phyloP scores from a whole-genome alignment of 2,888 invertebrate species.

The Drosophila neutralis region DNA sequence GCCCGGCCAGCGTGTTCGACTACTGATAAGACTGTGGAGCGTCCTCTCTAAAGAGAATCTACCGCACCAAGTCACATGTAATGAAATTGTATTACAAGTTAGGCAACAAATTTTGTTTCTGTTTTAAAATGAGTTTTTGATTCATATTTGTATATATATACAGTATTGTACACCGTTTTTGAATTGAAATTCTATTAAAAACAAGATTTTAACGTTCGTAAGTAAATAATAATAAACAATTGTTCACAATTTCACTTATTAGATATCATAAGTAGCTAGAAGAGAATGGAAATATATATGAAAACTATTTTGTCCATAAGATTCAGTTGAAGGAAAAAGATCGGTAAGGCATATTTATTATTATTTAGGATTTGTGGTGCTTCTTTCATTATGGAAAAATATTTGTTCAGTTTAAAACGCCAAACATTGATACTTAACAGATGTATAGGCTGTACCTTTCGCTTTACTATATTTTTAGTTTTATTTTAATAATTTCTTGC shows the following conservation, averaged over 20 bases:
- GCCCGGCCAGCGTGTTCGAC: slow-evolving; percentile 15
- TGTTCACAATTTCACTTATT: not conserved
- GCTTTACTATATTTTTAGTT: not conserved
- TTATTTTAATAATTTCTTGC: not conserved
- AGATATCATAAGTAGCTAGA: not conserved
- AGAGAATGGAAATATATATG: not conserved
- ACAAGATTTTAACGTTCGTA: not conserved
- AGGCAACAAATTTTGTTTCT: not conserved
- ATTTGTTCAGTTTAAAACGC: not conserved
- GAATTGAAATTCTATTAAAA: not conserved
- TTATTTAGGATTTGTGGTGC: not conserved
- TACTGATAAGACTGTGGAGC: slow-evolving; percentile 39
- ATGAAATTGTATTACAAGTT: slow-evolving; percentile 20
- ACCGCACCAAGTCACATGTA: slow-evolving; percentile 11
- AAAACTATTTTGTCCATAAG: not conserved
- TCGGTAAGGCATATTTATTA: not conserved
- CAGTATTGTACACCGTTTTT: not conserved
- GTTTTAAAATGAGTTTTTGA: not conserved
- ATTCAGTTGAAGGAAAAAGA: not conserved
- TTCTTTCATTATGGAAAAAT: not conserved
- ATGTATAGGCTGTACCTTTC: not conserved
- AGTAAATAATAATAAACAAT: not conserved
- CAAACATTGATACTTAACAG: not conserved
- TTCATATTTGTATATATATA: not conserved
- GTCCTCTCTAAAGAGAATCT: slow-evolving; percentile 5